Conservation (phyloP, 2,113 vertebrate genomes). For the Cololabis saira region DNA sequence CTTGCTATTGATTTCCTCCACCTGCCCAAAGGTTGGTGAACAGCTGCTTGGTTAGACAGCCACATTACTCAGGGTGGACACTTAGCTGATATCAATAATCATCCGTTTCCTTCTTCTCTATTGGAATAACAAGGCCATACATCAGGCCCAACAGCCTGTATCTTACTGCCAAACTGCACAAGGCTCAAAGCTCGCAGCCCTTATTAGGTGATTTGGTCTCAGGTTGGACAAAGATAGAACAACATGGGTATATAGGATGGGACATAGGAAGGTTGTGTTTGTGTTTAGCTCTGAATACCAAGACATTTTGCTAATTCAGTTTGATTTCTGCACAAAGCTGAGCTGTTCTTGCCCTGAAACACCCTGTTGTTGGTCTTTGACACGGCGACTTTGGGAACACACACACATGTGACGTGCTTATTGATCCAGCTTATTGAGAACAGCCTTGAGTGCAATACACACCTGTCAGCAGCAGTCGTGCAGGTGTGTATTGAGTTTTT, state of each 20-base stretch:
- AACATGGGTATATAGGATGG: slow-evolving; percentile 40
- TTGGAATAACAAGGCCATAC: slow-evolving; percentile 66
- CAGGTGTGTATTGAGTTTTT: slow-evolving; percentile 30
- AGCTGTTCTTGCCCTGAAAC: slow-evolving; percentile 38
- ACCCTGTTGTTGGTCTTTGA: slow-evolving; percentile 45
- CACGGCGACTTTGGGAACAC: slow-evolving; percentile 51
- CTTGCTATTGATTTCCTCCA: slow-evolving; percentile 65
- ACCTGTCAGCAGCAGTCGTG: slow-evolving; percentile 1
- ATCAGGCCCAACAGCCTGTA: slow-evolving; percentile 53
- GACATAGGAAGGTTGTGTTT: slow-evolving; percentile 33
- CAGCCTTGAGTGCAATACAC: slow-evolving; percentile 37
- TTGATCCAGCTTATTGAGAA: slow-evolving; percentile 49
- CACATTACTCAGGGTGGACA: slow-evolving; percentile 62
- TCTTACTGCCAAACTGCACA: slow-evolving; percentile 30
- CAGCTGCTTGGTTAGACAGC: slow-evolving; percentile 51
- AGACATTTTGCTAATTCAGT: slow-evolving; percentile 34
- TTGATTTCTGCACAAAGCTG: slow-evolving; percentile 16
- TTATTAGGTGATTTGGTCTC: slow-evolving; percentile 54
- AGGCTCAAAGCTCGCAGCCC: slow-evolving; percentile 40
- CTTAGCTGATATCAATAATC: slow-evolving; percentile 71
- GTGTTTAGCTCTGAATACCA: slow-evolving; percentile 29
- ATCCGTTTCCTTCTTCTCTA: slow-evolving; percentile 58
- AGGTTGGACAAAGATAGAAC: slow-evolving; percentile 8
- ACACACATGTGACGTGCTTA: slow-evolving; percentile 44
- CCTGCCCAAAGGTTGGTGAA: slow-evolving; percentile 63